Evolutionary conservation across 1,140 invertebrate species (phyloP).

Genomic region (Epicauta chinensis): DNA sequence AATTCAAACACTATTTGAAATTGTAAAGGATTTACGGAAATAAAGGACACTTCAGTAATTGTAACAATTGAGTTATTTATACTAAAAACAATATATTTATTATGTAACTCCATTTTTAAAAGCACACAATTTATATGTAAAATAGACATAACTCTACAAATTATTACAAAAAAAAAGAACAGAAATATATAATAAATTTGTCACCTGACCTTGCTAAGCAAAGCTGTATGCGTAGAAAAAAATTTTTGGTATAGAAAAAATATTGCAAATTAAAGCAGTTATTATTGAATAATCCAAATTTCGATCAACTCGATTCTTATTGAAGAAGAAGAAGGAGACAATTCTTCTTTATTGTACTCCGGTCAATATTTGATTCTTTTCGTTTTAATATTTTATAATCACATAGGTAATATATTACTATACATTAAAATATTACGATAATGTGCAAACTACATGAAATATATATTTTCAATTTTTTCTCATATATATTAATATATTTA

Average conservation of each 20-base stretch:
- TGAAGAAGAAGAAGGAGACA: neutral
- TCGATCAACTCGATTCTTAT: too few relatives aligned
- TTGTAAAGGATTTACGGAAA: too few relatives aligned
- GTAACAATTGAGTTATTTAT: conserved; percentile 8
- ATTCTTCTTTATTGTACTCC: conserved; percentile 21
- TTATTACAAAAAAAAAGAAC: conserved; percentile 15
- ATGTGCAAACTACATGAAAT: conserved; percentile 35
- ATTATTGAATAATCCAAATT: too few relatives aligned
- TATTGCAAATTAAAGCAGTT: conserved; percentile 16
- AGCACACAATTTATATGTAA: conserved; percentile 33
- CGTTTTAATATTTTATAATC: conserved; percentile 19
- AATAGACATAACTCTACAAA: conserved; percentile 31
- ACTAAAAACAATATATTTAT: conserved; percentile 34
- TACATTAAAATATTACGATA: conserved; percentile 32
- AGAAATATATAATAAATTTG: conserved; percentile 22
- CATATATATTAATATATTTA: conserved; percentile 19
- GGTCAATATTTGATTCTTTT: conserved; percentile 6
- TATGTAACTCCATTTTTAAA: conserved; percentile 32
- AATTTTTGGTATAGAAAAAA: conserved; percentile 8
- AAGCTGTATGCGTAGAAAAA: conserved; percentile 11
- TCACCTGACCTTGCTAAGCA: conserved; percentile 30
- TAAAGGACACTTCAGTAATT: neutral
- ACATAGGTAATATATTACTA: conserved; percentile 27
- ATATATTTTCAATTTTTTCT: conserved; percentile 23
- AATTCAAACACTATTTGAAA: too few relatives aligned